Percentiles rank a stretch among this genome's conserved stretches.
phyloP scores from a whole-genome alignment of 1,140 invertebrate species.

The Drosophila insularis region DNA sequence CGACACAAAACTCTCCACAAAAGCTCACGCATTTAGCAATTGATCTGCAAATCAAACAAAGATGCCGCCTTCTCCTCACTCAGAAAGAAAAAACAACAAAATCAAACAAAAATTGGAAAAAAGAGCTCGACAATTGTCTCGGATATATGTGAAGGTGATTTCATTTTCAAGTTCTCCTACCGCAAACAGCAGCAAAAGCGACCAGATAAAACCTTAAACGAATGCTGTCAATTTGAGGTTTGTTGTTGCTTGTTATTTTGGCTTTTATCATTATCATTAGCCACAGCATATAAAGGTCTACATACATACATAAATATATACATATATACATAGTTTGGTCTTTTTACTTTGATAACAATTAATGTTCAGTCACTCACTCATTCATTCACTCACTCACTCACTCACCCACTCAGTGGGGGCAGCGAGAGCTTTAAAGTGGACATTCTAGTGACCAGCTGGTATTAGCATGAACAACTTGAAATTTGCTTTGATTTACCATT shows the following conservation, averaged over 20 bases:
- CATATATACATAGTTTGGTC: not conserved
- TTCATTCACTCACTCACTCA: not conserved
- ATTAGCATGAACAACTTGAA: constrained; percentile 8
- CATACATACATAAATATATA: not conserved
- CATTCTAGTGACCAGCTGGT: constrained; percentile 4
- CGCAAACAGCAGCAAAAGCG: constrained; percentile 3
- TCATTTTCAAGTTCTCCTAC: constrained; percentile 11
- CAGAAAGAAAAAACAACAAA: not conserved
- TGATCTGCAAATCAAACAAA: constrained; percentile 9
- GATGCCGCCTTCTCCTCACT: not conserved
- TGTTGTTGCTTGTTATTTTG: not conserved
- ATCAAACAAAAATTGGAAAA: not conserved
- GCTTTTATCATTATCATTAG: constrained; percentile 5
- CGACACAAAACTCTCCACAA: constrained; percentile 6
- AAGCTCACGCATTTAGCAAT: constrained; percentile 10
- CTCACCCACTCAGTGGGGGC: not conserved
- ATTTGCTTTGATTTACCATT: constrained; percentile 4
- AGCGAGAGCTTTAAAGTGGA: constrained; percentile 1
- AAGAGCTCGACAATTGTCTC: not conserved
- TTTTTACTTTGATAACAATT: constrained; percentile 7
- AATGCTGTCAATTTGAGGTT: constrained; percentile 5
- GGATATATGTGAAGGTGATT: constrained; percentile 7
- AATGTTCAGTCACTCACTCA: not conserved
- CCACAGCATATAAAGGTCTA: not conserved
- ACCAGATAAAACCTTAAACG: constrained; percentile 8